A percentile compares a stretch with the other conserved stretches of the same genome.
Conservation (phyloP, 2,113 vertebrate genomes). For the Globicephala melas region DNA sequence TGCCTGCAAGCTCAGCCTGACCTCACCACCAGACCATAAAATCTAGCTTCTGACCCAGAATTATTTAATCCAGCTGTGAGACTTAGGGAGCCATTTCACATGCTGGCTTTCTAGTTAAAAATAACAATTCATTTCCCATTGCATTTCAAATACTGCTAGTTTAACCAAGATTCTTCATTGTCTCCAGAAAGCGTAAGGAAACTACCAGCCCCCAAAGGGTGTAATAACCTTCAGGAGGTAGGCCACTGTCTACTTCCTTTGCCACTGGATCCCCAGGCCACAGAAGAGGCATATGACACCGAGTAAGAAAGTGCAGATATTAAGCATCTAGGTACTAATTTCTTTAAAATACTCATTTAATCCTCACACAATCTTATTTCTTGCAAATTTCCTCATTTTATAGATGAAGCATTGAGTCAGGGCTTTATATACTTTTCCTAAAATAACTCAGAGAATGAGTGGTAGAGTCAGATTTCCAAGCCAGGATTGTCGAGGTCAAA, state of each 20-base stretch:
- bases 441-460: background rate
- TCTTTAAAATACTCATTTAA: background rate
- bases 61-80: conserved; percentile 64
- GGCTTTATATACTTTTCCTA: background rate
- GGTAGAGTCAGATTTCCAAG: background rate
- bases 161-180: background rate
- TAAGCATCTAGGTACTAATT: background rate
- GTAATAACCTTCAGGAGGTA: background rate
- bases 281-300: rapidly evolving
- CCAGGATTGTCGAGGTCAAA: background rate
- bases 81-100: conserved; percentile 27
- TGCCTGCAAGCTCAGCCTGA: background rate
- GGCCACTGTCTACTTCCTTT: background rate
- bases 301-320: rapidly evolving
- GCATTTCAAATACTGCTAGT: background rate
- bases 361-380: background rate
- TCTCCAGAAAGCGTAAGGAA: background rate
- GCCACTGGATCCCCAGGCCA: rapidly evolving
- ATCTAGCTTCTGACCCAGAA: conserved; percentile 62
- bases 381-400: background rate
- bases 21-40: conserved; percentile 56
- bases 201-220: background rate
- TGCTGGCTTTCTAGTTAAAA: conserved; percentile 45
- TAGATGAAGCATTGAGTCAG: background rate
- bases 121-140: conserved; percentile 26